phyloP scores from a whole-genome alignment of 2,797 vertebrate genomes.

The Spinus pinus region DNA sequence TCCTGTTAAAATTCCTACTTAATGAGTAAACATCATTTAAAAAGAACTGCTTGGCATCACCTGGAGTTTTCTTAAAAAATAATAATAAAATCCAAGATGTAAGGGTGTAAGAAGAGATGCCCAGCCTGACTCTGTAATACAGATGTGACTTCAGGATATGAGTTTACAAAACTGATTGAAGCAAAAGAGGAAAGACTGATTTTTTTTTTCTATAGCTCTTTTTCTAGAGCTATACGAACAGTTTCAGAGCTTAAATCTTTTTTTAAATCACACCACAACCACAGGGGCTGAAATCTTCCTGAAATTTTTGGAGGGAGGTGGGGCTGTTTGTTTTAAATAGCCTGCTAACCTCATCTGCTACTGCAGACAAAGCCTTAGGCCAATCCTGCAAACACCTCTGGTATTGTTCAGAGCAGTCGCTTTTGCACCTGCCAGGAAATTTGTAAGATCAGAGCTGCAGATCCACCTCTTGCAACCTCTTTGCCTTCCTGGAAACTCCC shows the following conservation, averaged over 20 bases:
- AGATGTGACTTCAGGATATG: not conserved
- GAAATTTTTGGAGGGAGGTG: constrained; percentile 12
- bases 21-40: not conserved
- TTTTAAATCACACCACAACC: not conserved
- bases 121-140: not conserved
- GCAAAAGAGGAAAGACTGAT: not conserved
- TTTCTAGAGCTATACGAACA: not conserved
- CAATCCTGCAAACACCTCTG: constrained; percentile 55
- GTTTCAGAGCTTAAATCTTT: not conserved
- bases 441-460: constrained; percentile 45
- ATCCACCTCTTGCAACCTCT: constrained; percentile 57
- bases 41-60: not conserved
- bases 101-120: not conserved
- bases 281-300: not conserved
- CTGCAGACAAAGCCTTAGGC: constrained; percentile 49
- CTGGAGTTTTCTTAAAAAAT: not conserved
- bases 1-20: not conserved
- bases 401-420: constrained; percentile 36
- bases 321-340: constrained; percentile 29
- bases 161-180: not conserved
- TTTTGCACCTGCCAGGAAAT: constrained; percentile 63
- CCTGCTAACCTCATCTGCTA: constrained; percentile 37
- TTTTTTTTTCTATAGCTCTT: not conserved
- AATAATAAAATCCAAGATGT: not conserved
- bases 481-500: constrained; percentile 56